A percentile compares a stretch with the other conserved stretches of the same genome.
These are phyloP conservation scores for roundworm (Caenorhabditis elegans) DNA, from an alignment of 1,140 invertebrate species.

Conservation along the genomic window WBcel235 BX284602.5:14528001-14528500, in stretches of 20 bases:
- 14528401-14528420: no score
- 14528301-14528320: no score
- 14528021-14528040: slow-evolving; percentile 51
- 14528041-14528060: slow-evolving; percentile 43
- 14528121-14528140: background rate
- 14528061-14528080: background rate
- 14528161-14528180: background rate
- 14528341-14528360: no score
- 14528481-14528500: no score
- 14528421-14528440: no score
- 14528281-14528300: background rate
- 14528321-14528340: background rate
- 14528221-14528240: background rate
- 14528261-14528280: background rate
- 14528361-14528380: no score
- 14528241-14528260: background rate
- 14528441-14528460: no score
- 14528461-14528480: no score
- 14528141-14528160: background rate
- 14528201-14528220: slow-evolving; percentile 3
- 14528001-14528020: slow-evolving; percentile 47
- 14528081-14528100: slow-evolving; percentile 40
- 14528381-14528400: no score
- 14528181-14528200: background rate
- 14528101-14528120: slow-evolving; percentile 31